Evolutionary conservation across 2,113 vertebrate genomes (phyloP).

Genomic region (Argyrosomus japonicus): DNA sequence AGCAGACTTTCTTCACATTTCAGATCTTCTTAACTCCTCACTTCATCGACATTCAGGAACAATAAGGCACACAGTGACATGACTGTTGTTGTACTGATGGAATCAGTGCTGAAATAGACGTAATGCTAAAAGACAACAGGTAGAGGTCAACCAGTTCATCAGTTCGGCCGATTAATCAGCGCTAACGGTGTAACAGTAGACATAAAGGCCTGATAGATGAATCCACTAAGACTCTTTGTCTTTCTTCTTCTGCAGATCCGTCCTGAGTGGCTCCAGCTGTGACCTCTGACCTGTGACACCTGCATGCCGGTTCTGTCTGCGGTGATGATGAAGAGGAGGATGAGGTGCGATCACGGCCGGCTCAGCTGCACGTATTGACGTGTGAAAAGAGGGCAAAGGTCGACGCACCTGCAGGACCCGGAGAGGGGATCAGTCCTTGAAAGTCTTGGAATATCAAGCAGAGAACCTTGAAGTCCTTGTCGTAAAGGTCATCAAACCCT

Average conservation of each 20-base stretch:
- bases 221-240: not conserved
- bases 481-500: too few relatives aligned
- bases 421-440: not conserved
- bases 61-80: not conserved
- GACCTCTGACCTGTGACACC: slow-evolving; percentile 40
- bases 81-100: too few relatives aligned
- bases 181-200: too few relatives aligned
- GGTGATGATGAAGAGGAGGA: slow-evolving; percentile 3
- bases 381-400: slow-evolving; percentile 39
- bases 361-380: not conserved
- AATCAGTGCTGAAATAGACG: too few relatives aligned
- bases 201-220: not conserved
- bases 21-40: not conserved
- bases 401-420: not conserved
- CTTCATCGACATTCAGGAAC: not conserved
- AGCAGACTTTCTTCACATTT: not conserved
- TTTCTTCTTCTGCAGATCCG: slow-evolving; percentile 56
- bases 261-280: slow-evolving; percentile 36
- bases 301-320: not conserved
- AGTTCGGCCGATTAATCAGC: too few relatives aligned
- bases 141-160: too few relatives aligned
- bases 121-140: too few relatives aligned
- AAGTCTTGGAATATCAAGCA: slow-evolving; percentile 4
- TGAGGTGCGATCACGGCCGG: not conserved
- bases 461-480: not conserved